phyloP scores from a whole-genome alignment of 1,140 invertebrate species.

The Apis dorsata region DNA sequence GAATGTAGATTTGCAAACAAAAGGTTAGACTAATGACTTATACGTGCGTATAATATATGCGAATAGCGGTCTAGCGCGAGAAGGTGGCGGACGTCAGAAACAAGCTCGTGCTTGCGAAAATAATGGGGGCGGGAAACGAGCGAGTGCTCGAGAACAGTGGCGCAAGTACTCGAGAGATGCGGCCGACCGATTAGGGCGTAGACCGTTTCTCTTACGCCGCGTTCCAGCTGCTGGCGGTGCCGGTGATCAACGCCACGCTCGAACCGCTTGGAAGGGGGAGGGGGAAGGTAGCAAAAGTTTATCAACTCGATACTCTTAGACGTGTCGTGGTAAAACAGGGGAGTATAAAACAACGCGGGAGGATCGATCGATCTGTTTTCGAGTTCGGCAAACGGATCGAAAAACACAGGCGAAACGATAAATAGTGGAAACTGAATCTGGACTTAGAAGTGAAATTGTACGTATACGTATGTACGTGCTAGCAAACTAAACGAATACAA shows the following conservation, averaged over 20 bases:
- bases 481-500: constrained; percentile 16
- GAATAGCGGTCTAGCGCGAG: constrained; percentile 7
- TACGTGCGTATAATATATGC: constrained; percentile 43
- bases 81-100: constrained; percentile 40
- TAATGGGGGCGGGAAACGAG: constrained; percentile 49
- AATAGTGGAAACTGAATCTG: background rate
- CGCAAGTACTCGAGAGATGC: constrained; percentile 42
- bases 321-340: background rate
- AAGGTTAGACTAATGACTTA: constrained; percentile 36
- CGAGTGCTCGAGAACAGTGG: constrained; percentile 37
- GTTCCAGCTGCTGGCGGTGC: constrained; percentile 4
- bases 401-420: too few relatives aligned
- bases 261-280: background rate
- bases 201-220: constrained; percentile 27
- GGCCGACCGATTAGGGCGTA: constrained; percentile 41
- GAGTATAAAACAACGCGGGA: too few relatives aligned
- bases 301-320: background rate
- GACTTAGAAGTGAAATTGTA: background rate
- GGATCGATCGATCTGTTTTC: too few relatives aligned
- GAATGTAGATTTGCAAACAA: constrained; percentile 9
- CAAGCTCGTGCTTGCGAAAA: constrained; percentile 42
- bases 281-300: too few relatives aligned
- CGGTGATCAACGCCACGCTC: constrained; percentile 11
- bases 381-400: too few relatives aligned
- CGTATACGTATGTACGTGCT: background rate